Conservation (phyloP, 2,113 vertebrate species). For the Lichenostomus cassidix region DNA sequence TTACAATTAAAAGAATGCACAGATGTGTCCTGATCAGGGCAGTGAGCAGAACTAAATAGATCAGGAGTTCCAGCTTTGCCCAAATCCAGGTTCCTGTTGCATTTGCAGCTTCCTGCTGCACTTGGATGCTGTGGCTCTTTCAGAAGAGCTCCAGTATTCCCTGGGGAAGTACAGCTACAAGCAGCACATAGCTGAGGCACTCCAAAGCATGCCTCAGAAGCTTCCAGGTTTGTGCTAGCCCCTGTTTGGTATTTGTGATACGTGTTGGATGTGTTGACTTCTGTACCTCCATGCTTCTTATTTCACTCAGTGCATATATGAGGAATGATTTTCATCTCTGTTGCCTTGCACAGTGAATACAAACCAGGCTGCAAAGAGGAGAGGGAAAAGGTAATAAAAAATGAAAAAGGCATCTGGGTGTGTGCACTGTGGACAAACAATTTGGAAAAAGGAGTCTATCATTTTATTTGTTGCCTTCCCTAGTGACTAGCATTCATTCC, state of each 20-base stretch:
- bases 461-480: neutral
- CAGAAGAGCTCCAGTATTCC: neutral
- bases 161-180: neutral
- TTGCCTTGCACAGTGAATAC: neutral
- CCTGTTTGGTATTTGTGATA: neutral
- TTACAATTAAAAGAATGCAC: neutral
- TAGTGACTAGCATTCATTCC: neutral
- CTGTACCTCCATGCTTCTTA: neutral
- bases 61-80: neutral
- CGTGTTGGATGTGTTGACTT: neutral
- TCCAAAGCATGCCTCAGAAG: neutral
- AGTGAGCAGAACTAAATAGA: neutral
- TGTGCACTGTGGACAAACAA: neutral
- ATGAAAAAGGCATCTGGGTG: neutral
- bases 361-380: neutral
- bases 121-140: neutral
- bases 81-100: rapidly evolving
- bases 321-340: neutral
- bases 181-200: neutral
- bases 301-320: neutral
- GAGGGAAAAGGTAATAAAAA: neutral
- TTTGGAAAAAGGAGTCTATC: neutral
- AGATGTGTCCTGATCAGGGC: neutral
- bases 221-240: neutral
- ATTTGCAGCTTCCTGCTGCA: neutral